phyloP scores from a whole-genome alignment of 2,797 vertebrate genomes.

The Apogon hyalosoma region DNA sequence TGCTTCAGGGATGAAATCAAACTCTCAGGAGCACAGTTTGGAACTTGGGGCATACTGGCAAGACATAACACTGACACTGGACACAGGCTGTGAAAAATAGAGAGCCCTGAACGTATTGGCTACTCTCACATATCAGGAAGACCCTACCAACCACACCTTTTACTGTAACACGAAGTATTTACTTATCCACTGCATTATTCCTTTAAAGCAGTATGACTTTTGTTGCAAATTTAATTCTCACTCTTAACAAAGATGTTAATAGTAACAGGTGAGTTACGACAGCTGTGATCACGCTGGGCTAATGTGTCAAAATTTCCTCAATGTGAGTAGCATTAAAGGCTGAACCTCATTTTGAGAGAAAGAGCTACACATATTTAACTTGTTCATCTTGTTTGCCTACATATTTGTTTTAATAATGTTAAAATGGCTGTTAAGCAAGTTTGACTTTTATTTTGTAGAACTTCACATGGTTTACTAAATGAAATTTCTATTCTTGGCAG shows the following conservation, averaged over 20 bases:
- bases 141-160: neutral
- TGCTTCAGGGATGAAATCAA: slow-evolving; percentile 42
- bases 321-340: slow-evolving; percentile 8
- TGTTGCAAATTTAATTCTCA: neutral
- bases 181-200: slow-evolving; percentile 4
- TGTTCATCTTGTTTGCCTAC: neutral
- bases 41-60: neutral
- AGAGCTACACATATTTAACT: slow-evolving; percentile 11
- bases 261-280: neutral
- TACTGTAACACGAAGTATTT: slow-evolving; percentile 8
- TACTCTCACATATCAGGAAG: slow-evolving; percentile 11
- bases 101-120: neutral
- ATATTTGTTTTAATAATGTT: slow-evolving; percentile 3
- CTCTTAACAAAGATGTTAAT: neutral
- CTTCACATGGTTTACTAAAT: slow-evolving; percentile 19
- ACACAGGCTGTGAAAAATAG: slow-evolving; percentile 24
- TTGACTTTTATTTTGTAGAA: slow-evolving; percentile 18
- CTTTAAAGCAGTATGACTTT: neutral
- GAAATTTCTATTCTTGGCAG: slow-evolving; percentile 39
- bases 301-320: slow-evolving; percentile 4
- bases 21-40: slow-evolving; percentile 52
- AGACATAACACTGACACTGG: slow-evolving; percentile 23
- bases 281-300: neutral
- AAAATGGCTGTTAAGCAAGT: neutral
- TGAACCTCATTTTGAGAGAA: slow-evolving; percentile 6